Evolutionary conservation across 2,113 vertebrate species (phyloP).

Genomic region (Ailuropoda melanoleuca): DNA sequence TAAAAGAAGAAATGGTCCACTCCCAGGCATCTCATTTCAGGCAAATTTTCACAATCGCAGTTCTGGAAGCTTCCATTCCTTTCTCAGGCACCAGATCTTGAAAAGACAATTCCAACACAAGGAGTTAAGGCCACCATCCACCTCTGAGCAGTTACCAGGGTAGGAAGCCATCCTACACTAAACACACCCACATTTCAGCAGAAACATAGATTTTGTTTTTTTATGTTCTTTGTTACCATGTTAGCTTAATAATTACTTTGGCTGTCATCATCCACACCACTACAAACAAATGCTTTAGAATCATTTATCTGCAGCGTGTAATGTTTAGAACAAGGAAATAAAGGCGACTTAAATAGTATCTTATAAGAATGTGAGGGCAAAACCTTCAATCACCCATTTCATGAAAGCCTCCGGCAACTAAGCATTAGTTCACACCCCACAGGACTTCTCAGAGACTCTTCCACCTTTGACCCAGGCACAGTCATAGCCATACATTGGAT

Average conservation of each 20-base stretch:
- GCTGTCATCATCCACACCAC: neutral
- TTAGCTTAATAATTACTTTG: neutral
- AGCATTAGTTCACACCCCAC: neutral
- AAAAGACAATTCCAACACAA: neutral
- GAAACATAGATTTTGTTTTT: rapidly evolving
- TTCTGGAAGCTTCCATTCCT: neutral
- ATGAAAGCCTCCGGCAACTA: neutral
- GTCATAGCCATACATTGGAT: rapidly evolving
- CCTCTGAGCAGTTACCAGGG: neutral
- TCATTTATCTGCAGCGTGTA: neutral
- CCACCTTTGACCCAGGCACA: neutral
- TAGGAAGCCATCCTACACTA: rapidly evolving
- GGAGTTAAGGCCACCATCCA: neutral
- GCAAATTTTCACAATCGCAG: neutral
- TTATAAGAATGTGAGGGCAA: neutral
- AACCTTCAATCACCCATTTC: neutral
- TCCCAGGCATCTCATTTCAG: neutral
- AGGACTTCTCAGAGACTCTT: neutral
- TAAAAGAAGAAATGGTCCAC: neutral
- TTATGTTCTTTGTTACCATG: neutral
- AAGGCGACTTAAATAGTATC: neutral
- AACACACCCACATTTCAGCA: neutral
- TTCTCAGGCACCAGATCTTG: neutral
- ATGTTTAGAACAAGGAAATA: conserved; percentile 53
- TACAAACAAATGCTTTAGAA: neutral